Evolutionary conservation across 2,797 vertebrate species (phyloP).

Genomic region (Pseudopleuronectes americanus): DNA sequence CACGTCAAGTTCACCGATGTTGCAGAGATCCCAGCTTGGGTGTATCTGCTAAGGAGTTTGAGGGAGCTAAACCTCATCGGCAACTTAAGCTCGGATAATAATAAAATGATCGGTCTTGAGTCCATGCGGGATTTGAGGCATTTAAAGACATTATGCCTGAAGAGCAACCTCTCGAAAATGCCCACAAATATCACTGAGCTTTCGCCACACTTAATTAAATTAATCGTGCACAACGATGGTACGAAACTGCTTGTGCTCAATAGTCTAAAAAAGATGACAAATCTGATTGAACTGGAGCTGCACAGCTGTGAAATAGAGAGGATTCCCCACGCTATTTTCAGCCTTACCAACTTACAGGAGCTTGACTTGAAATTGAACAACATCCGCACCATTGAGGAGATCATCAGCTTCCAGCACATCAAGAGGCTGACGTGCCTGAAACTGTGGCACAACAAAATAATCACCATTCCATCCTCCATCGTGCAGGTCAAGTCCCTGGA

Average conservation of each 20-base stretch:
- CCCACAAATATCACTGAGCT: slow-evolving; percentile 97
- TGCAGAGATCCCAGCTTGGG: slow-evolving; percentile 95
- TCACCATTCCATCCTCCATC: slow-evolving; percentile 93
- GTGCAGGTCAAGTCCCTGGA: slow-evolving; percentile 94
- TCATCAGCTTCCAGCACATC: slow-evolving; percentile 97
- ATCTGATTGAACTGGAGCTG: slow-evolving; percentile 92
- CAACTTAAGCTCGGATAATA: slow-evolving; percentile 96
- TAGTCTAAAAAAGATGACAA: slow-evolving; percentile 98
- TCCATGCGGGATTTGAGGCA: slow-evolving; percentile 94
- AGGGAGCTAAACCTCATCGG: slow-evolving; percentile 93
- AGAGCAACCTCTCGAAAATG: slow-evolving; percentile 98
- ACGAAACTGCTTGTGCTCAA: slow-evolving; percentile 95
- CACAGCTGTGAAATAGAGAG: slow-evolving; percentile 95
- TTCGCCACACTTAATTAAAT: slow-evolving; percentile 91
- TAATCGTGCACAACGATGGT: slow-evolving; percentile 96
- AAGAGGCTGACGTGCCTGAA: slow-evolving; percentile 97
- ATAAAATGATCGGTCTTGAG: slow-evolving; percentile 97
- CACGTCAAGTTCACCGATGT: slow-evolving; percentile 98
- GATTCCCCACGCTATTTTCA: slow-evolving; percentile 97
- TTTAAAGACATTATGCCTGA: slow-evolving; percentile 92
- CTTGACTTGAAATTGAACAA: slow-evolving; percentile 96
- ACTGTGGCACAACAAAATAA: slow-evolving; percentile 98
- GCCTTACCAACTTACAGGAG: slow-evolving; percentile 95
- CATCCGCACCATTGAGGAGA: slow-evolving; percentile 96
- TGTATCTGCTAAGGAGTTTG: slow-evolving; percentile 94